A percentile compares a stretch with the other conserved stretches of the same genome.
These are phyloP conservation scores for Gymnocephalus cernua DNA, from an alignment of 2,113 vertebrate species.

Conservation along the genomic window DNA sequence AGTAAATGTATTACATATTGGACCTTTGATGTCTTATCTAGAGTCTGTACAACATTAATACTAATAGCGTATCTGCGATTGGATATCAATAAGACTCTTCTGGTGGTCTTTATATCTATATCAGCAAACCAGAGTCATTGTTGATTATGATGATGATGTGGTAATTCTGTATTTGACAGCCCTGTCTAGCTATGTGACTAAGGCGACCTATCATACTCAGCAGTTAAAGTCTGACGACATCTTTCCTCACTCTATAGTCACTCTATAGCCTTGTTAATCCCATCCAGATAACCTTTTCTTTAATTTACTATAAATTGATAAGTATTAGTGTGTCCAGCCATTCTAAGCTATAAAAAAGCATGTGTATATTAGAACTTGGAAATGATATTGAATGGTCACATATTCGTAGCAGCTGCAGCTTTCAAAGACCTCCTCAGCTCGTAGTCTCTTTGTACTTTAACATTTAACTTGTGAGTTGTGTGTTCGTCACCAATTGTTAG, in stretches of 20 bases:
- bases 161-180: not conserved
- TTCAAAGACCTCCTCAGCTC: constrained; percentile 5
- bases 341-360: not conserved
- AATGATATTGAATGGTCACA: constrained; percentile 15
- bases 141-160: not conserved
- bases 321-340: not conserved
- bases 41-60: not conserved
- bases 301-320: not conserved
- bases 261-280: not conserved
- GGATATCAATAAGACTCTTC: not conserved
- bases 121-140: not conserved
- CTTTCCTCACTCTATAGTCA: not conserved
- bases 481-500: not conserved
- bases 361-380: constrained; percentile 5
- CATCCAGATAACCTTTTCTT: not conserved
- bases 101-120: not conserved
- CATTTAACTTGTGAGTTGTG: not conserved
- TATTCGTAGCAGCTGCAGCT: constrained; percentile 25
- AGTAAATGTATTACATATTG: too few relatives aligned
- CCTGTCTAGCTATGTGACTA: not conserved
- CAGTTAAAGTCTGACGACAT: not conserved
- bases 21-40: not conserved
- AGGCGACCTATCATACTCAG: not conserved
- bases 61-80: not conserved
- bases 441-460: not conserved